phyloP scores from a whole-genome alignment of 2,797 vertebrate genomes.

The Schizopygopsis pylzovi region DNA sequence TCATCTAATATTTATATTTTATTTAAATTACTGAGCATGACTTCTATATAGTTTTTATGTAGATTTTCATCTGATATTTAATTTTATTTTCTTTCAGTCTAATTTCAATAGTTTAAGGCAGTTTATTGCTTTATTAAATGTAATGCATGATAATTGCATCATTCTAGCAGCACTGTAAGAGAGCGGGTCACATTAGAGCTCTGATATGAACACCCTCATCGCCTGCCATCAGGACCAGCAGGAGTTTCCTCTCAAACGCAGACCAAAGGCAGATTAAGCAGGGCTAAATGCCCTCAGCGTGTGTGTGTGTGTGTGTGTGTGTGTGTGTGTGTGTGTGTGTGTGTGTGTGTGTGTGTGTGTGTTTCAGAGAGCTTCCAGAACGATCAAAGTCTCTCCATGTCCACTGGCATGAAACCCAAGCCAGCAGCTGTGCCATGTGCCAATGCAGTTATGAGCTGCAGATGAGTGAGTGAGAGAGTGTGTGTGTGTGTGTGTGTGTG shows the following conservation, averaged over 20 bases:
- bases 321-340: not conserved
- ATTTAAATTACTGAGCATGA: not conserved
- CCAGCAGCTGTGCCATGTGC: constrained; percentile 19
- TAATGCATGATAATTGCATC: not conserved
- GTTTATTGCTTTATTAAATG: not conserved
- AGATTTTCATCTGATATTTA: not conserved
- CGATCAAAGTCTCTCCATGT: constrained; percentile 36
- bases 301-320: not conserved
- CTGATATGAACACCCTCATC: not conserved
- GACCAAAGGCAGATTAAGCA: constrained; percentile 36
- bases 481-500: too few species aligned
- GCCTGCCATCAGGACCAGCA: constrained; percentile 17
- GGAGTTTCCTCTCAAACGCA: constrained; percentile 21
- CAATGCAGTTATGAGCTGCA: constrained; percentile 6
- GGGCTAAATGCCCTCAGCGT: not conserved
- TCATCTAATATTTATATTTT: not conserved
- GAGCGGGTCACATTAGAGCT: not conserved
- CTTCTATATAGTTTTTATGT: not conserved
- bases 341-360: constrained; percentile 20
- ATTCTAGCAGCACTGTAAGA: not conserved
- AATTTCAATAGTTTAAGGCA: not conserved
- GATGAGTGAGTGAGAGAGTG: not conserved
- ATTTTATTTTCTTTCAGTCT: not conserved
- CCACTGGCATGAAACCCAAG: constrained; percentile 31
- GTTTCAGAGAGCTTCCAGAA: constrained; percentile 21